phyloP scores from a whole-genome alignment of 2,113 vertebrate species.

The Vulpes ferrilata region DNA sequence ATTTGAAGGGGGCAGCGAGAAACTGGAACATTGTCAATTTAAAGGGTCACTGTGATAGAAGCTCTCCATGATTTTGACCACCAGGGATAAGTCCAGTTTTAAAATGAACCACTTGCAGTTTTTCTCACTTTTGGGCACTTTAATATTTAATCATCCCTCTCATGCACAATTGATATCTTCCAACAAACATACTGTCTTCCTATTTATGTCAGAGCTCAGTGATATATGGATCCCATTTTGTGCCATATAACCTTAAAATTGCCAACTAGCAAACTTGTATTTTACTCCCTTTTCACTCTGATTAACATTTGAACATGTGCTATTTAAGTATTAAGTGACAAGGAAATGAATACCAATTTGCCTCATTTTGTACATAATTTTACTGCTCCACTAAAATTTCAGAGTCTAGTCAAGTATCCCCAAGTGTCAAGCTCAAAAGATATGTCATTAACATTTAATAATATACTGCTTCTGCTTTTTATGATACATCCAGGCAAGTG shows the following conservation, averaged over 20 bases:
- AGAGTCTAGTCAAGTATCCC: not conserved
- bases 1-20: not conserved
- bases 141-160: not conserved
- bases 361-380: not conserved
- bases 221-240: not conserved
- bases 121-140: not conserved
- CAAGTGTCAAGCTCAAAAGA: slow-evolving; percentile 25
- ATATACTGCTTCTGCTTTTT: not conserved
- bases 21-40: not conserved
- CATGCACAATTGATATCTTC: not conserved
- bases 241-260: slow-evolving; percentile 26
- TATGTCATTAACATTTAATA: slow-evolving; percentile 38
- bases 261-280: not conserved
- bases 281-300: slow-evolving; percentile 43
- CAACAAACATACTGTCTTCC: not conserved
- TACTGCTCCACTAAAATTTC: slow-evolving; percentile 23
- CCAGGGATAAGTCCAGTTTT: not conserved
- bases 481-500: not conserved
- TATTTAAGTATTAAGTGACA: slow-evolving; percentile 1
- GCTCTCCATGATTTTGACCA: not conserved
- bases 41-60: not conserved
- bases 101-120: not conserved
- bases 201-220: not conserved
- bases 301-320: not conserved
- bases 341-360: not conserved